phyloP scores from a whole-genome alignment of 2,888 invertebrate genomes.

The Serrognathus titanus region DNA sequence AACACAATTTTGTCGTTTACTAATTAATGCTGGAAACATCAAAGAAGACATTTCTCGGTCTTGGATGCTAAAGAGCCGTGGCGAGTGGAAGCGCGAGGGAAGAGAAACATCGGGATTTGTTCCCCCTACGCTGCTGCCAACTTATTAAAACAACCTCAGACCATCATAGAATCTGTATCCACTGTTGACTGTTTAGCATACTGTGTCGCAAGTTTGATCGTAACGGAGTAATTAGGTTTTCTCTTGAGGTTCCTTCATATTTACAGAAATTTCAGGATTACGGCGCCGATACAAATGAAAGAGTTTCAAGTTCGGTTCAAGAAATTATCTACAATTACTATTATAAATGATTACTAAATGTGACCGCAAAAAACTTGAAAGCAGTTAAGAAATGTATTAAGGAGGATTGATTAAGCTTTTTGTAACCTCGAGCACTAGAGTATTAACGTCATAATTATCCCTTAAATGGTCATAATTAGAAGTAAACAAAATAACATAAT shows the following conservation, averaged over 20 bases:
- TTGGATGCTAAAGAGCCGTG: constrained; percentile 51
- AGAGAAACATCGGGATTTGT: constrained; percentile 23
- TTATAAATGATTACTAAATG: too few relatives aligned
- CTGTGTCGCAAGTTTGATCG: constrained; percentile 17
- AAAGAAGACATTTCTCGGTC: constrained; percentile 56
- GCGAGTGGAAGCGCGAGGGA: not conserved
- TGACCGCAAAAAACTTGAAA: too few relatives aligned
- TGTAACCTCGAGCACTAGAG: too few relatives aligned
- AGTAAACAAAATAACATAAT: too few relatives aligned
- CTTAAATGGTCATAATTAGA: too few relatives aligned
- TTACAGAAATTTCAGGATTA: too few relatives aligned
- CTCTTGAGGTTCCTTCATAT: constrained; percentile 22
- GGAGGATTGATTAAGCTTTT: too few relatives aligned
- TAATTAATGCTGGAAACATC: constrained; percentile 57
- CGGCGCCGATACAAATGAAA: too few relatives aligned
- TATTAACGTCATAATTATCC: too few relatives aligned
- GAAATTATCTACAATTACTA: too few relatives aligned
- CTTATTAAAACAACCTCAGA: constrained; percentile 33
- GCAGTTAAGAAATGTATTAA: too few relatives aligned
- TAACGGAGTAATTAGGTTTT: constrained; percentile 26
- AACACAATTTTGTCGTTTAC: constrained; percentile 62
- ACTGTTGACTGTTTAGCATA: constrained; percentile 28
- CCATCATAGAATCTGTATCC: constrained; percentile 24
- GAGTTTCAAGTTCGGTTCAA: too few relatives aligned
- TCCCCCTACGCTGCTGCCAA: constrained; percentile 22